These are phyloP conservation scores for Illadopsis cleaveri DNA, from an alignment of 2,113 vertebrate species.

Conservation along the genomic window DNA sequence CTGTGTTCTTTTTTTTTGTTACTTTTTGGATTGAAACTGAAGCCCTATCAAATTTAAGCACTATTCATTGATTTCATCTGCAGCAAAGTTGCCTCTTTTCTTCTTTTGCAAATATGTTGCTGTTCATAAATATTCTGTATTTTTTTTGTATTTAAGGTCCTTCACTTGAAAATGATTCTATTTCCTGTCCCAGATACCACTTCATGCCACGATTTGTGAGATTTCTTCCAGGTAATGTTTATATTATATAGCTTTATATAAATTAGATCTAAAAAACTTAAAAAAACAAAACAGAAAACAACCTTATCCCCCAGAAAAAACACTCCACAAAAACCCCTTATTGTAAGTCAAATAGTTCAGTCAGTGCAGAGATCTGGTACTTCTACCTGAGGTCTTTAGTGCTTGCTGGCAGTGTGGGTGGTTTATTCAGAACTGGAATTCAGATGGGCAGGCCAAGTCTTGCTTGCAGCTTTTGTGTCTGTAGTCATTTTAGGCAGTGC, in stretches of 20 bases:
- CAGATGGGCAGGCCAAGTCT: not conserved
- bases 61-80: not conserved
- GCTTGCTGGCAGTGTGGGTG: not conserved
- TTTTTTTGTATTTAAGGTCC: conserved; percentile 78
- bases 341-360: not conserved
- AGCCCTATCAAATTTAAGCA: not conserved
- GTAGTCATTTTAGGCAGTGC: not conserved
- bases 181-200: conserved; percentile 89
- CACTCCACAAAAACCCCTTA: accelerated
- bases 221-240: conserved; percentile 90
- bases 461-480: not conserved
- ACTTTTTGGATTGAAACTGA: not conserved
- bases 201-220: conserved; percentile 98
- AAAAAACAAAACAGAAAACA: not conserved
- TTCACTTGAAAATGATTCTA: conserved; percentile 73
- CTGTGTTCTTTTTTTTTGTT: not conserved
- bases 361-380: not conserved
- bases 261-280: not conserved
- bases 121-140: not conserved
- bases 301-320: not conserved
- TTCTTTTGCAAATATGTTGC: not conserved
- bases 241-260: not conserved
- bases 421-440: not conserved
- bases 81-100: not conserved
- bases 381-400: not conserved